Base-by-base conservation (phyloP, 2,888 invertebrate genomes). In the Chaetoderma sp. region DNA sequence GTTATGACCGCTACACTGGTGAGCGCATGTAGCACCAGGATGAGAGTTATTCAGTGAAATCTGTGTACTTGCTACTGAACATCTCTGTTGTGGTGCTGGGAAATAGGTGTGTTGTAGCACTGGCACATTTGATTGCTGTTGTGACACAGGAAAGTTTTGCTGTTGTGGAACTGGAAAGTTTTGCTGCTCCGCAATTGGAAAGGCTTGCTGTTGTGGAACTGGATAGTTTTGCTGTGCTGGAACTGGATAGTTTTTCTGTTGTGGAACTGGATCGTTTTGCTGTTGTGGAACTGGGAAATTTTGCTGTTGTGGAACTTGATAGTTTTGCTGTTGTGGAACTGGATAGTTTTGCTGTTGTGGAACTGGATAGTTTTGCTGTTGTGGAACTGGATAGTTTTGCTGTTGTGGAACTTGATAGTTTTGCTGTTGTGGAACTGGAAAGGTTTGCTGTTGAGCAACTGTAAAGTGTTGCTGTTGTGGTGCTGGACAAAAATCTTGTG, bases 101-200 rank as follows among this genome's bases (percentile, higher is more conserved):
- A n/a, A n/a, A n/a, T n/a, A n/a, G n/a, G n/a, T n/a, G n/a, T n/a
- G n/a, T n/a, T n/a, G n/a, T n/a, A n/a, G n/a, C n/a, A n/a, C n/a
- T n/a, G n/a, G n/a, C n/a, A n/a, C n/a, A n/a, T 28, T 47, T 4
- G 30, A 21, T 13, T 21, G 16, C 25, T 28, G 6, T 30, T 54
- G 59, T 1, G 23, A 8, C 16, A 23, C 33, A 18, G 58, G 44
- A 25, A 42, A 28, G 25, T 58, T 50, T 44, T 44, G 58, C 18
- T 60, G 54, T 18, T 55, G 42, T 25, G 49, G 27, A 23, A 23
- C n/a, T n/a, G n/a, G n/a, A n/a, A n/a, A n/a, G n/a, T 49, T 23
- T 50, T 25, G 33, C 18, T 50, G 50, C 23, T 52, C 16, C 27
- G 30, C 25, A 13, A 56, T n/a, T 21, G 56, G 56, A 23, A 21